Conservation (phyloP, 1,140 invertebrate species). For the Zaprionus davidi region DNA sequence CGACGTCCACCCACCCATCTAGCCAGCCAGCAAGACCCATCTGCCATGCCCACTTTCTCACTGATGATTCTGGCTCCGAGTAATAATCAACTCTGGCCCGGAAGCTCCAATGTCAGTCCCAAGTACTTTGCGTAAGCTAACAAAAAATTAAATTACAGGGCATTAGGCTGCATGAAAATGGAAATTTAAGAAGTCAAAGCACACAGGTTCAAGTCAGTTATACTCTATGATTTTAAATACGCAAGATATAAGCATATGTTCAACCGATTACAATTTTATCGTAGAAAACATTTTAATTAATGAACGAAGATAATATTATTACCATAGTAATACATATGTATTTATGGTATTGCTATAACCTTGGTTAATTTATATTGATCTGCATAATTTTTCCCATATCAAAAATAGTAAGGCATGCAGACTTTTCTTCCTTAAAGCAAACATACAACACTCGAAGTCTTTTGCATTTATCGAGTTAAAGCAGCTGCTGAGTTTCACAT, state of each 20-base stretch:
- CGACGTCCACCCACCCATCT: not conserved
- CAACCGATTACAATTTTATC: too few species aligned
- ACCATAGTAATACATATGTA: too few species aligned
- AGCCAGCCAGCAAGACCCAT: not conserved
- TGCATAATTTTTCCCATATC: not conserved
- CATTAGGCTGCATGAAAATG: not conserved
- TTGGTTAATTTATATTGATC: not conserved
- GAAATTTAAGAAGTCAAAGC: constrained; percentile 1
- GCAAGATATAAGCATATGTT: too few species aligned
- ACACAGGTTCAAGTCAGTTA: not conserved
- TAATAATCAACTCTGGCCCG: constrained; percentile 38
- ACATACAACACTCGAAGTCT: not conserved
- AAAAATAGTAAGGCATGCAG: not conserved
- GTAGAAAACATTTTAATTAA: too few species aligned
- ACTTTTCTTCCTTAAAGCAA: not conserved
- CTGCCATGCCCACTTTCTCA: not conserved
- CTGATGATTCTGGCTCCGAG: constrained; percentile 17
- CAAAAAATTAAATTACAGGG: constrained; percentile 23
- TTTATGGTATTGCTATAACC: too few species aligned
- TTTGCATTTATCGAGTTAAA: not conserved
- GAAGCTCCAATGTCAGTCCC: constrained; percentile 1
- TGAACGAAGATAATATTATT: too few species aligned
- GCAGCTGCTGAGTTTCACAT: constrained; percentile 25
- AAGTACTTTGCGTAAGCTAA: constrained; percentile 1
- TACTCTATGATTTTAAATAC: not conserved